Base-by-base conservation (phyloP, 2,888 invertebrate species). In the Camponotus fellah region DNA sequence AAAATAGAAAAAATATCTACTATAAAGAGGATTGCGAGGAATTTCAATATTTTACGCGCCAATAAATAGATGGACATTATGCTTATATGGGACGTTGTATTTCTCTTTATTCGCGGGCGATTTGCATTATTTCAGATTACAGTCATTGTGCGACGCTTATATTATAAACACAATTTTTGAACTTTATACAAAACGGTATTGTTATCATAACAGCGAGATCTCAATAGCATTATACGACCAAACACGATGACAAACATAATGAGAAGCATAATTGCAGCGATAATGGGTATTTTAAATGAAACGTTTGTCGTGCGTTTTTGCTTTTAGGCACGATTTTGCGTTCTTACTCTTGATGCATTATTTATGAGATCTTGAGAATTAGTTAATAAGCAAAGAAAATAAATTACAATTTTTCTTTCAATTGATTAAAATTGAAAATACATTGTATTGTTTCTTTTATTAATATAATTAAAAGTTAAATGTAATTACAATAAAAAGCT, bases 181-280 rank as follows among this genome's bases (percentile, higher is more conserved):
- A 68, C 66, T 79, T 34, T 32, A 62, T 66, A 82, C 60, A 68
- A 84, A 88, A 83, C 74, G 81, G 58, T n/a, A 83, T 82, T 88
- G 80, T 82, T 88, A 88, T 85, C 87, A 62, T 34, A 43, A 37
- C 49, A 34, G 32, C 32, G n/a, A 79, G 65, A 88, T 88, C 86
- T 49, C 76, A 60, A 71, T 71, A 72, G 46, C 68, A 76, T 84
- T 86, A 68, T 26, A 56, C 74, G 62, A 80, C 32, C 66, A 82
- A 82, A 72, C 37, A 64, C 26, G n/a, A 60, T 21, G 60, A 60
- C 46, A 40, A 14, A 37, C 8, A 58, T 82, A 85, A 86, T 81
- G 75, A 69, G 32, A 56, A 64, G 64, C 62, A 84, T 85, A 85
- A 87, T 87, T 80, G 77, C 37, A 58, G 79, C 17, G 75, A 56